These are phyloP conservation scores for Urocitellus parryii DNA, from an alignment of 2,113 vertebrate genomes.

Conservation along the genomic window DNA sequence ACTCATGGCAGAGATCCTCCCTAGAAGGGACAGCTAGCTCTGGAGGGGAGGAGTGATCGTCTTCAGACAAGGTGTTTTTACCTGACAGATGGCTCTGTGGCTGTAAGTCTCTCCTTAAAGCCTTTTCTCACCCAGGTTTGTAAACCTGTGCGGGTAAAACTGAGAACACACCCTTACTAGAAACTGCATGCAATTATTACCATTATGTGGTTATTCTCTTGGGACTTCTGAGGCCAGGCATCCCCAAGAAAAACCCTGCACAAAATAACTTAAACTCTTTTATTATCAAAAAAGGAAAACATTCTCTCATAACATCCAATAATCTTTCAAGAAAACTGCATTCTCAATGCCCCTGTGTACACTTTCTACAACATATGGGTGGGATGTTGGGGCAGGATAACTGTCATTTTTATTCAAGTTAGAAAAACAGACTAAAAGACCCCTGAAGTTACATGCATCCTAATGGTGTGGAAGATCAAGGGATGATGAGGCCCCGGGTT, in stretches of 20 bases:
- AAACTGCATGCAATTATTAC: conserved; percentile 1
- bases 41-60: neutral
- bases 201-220: neutral
- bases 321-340: conserved; percentile 9
- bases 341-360: neutral
- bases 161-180: neutral
- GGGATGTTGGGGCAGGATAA: neutral
- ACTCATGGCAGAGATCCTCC: neutral
- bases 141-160: neutral
- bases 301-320: neutral
- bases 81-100: neutral
- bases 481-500: conserved; percentile 28
- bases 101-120: neutral
- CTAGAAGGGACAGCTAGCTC: neutral
- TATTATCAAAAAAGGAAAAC: neutral
- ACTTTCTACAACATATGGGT: neutral
- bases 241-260: neutral
- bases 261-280: neutral
- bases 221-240: neutral
- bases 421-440: neutral
- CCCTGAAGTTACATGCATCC: neutral
- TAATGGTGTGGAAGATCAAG: neutral
- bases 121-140: neutral
- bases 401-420: neutral
- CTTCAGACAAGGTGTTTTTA: neutral